A percentile compares a stretch with the other conserved stretches of the same genome.
Conservation (phyloP, 1,140 invertebrate species). For the Parasteatoda tepidariorum region DNA sequence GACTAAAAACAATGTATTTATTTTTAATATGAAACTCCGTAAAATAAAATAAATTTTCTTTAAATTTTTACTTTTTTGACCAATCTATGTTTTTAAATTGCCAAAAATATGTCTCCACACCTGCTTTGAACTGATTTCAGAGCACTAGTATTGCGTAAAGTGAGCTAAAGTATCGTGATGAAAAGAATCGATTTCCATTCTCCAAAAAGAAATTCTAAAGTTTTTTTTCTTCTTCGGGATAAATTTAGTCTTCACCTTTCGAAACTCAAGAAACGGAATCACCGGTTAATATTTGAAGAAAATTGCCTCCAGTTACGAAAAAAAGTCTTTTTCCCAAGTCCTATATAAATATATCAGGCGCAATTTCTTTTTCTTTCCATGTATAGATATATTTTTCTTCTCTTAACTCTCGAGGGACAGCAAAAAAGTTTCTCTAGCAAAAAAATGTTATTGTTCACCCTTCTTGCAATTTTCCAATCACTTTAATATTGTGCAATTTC, state of each 20-base stretch:
- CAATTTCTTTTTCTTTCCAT: no score
- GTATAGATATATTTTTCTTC: neutral
- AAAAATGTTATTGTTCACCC: slow-evolving; percentile 1
- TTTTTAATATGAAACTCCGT: no score
- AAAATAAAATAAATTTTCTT: no score
- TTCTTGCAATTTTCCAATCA: slow-evolving; percentile 5
- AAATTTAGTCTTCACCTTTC: slow-evolving; percentile 41
- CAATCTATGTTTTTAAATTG: no score
- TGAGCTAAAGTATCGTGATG: neutral
- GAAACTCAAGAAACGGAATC: slow-evolving; percentile 28
- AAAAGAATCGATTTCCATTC: slow-evolving; percentile 50
- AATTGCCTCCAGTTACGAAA: slow-evolving; percentile 27
- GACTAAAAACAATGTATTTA: no score
- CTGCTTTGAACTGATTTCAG: slow-evolving; percentile 29
- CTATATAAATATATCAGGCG: neutral
- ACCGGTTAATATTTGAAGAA: slow-evolving; percentile 44
- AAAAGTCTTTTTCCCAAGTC: neutral
- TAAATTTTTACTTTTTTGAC: no score
- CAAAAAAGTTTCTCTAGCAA: neutral
- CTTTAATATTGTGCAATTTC: slow-evolving; percentile 1
- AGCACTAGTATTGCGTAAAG: slow-evolving; percentile 6
- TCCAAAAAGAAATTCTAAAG: slow-evolving; percentile 18
- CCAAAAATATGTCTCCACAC: neutral
- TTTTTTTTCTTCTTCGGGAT: slow-evolving; percentile 4
- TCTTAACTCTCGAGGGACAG: neutral